Percentiles rank a stretch among this genome's conserved stretches.
Conservation (phyloP, 1,140 invertebrate genomes). For the Drosophila santomea region DNA sequence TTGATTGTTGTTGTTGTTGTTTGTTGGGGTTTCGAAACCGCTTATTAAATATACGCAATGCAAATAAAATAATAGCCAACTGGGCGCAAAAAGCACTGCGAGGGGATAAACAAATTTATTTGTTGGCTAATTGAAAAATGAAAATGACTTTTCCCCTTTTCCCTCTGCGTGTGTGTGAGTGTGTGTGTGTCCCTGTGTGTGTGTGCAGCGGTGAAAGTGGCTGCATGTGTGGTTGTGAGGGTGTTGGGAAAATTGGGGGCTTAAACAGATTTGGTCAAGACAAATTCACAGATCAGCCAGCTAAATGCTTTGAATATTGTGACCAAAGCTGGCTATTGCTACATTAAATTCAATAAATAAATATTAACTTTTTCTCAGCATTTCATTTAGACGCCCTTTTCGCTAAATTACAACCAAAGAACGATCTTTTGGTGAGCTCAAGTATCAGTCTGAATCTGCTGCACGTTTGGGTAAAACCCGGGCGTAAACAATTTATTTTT, state of each 20-base stretch:
- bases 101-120: constrained; percentile 50
- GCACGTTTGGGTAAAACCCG: constrained; percentile 61
- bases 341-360: too few species aligned
- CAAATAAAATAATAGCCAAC: constrained; percentile 44
- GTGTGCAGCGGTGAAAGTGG: constrained; percentile 41
- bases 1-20: constrained; percentile 37
- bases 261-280: constrained; percentile 2
- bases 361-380: too few species aligned
- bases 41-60: constrained; percentile 65
- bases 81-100: constrained; percentile 16
- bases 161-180: neutral
- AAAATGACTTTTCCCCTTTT: constrained; percentile 32
- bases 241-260: neutral
- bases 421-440: neutral
- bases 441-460: constrained; percentile 43
- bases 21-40: constrained; percentile 55
- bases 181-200: constrained; percentile 3
- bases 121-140: constrained; percentile 58
- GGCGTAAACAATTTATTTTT: constrained; percentile 18
- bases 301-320: neutral
- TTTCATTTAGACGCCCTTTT: neutral
- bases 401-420: neutral
- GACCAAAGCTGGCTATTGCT: neutral
- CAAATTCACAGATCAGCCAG: neutral
- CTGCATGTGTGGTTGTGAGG: neutral